Evolutionary conservation across 2,113 vertebrate species (phyloP), one percentile per base, ranked within the genome.

Genomic region (Entomyzon cyanotis): DNA sequence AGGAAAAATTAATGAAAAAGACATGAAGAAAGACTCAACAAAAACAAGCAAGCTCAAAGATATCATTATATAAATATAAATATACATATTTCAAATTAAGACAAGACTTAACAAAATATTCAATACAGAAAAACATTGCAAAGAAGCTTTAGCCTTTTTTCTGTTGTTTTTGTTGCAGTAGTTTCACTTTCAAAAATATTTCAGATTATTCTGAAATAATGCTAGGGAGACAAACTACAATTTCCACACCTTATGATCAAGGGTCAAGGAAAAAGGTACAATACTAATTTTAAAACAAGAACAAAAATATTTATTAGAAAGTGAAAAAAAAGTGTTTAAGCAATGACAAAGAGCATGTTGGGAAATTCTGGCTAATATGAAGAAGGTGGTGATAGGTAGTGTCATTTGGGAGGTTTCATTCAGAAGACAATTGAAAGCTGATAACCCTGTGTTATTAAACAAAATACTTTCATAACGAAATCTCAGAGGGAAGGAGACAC

Each of bases 401-500:
- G n/a, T 42, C 65, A 73, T 55, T 79, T 89, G 78, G 70, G 82
- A 96, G 39, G 46, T 79, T 85, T 91, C 75, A 93, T 78, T 76
- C 80, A 84, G 58, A 56, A 85, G 62, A 73, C 58, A 95, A 79
- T 0, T 83, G 70, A 68, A 95, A 94, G 81, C 70, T 91, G 81
- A 93, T 91, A 96, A 95, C 50, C 9, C 58, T 76, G 22, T 76
- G 53, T 85, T 87, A 94, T 71, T 83, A 93, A 52, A 62, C 50
- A 73, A 95, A 93, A 94, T 47, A 65, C 50, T 70, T 89, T 47
- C 69, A 78, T 50, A 91, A 55, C 13, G 46, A 90, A 96, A 74
- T 90, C 88, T 93, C 94, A 93, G 46, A 84, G 93, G 91, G 71
- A 95, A 85, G 50, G 39, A 89, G 39, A 83, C 74, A 50, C 25